Percentiles rank a stretch among this genome's conserved stretches.
These are phyloP conservation scores for Malacoctenus gilli DNA, from an alignment of 2,797 vertebrate species.

Conservation along the genomic window DNA sequence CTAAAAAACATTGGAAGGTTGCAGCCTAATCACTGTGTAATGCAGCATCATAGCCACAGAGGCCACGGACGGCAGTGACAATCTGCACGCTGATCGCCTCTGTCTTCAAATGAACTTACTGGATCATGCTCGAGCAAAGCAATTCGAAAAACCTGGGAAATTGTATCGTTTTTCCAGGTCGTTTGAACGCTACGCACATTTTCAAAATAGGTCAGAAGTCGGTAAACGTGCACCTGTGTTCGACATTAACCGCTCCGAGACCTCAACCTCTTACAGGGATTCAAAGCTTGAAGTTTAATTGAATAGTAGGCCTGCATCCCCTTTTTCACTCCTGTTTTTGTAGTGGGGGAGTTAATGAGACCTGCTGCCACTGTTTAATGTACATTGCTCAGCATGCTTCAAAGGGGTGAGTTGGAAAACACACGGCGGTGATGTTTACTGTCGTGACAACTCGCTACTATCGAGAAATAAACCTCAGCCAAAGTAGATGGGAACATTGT, in stretches of 20 bases:
- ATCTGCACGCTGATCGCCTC: slow-evolving; percentile 26
- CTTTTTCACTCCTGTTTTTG: background rate
- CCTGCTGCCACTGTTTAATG: too few species aligned
- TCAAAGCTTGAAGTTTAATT: slow-evolving; percentile 4
- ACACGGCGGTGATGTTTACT: too few species aligned
- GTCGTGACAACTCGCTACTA: too few species aligned
- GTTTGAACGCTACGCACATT: slow-evolving; percentile 37
- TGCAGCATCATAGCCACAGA: slow-evolving; percentile 37
- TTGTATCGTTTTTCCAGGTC: slow-evolving; percentile 35
- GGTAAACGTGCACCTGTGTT: slow-evolving; percentile 19
- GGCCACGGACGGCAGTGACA: slow-evolving; percentile 18
- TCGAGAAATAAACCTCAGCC: background rate
- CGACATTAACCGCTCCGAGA: background rate
- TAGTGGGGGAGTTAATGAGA: too few species aligned
- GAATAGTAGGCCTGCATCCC: background rate
- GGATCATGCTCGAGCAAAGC: slow-evolving; percentile 34
- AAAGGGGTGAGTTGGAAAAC: too few species aligned
- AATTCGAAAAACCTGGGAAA: slow-evolving; percentile 25
- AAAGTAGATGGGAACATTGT: background rate
- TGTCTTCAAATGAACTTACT: slow-evolving; percentile 27
- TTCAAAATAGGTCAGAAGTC: slow-evolving; percentile 47
- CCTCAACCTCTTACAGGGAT: background rate
- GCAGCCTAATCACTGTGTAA: slow-evolving; percentile 61
- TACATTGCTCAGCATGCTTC: too few species aligned
- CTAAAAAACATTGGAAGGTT: slow-evolving; percentile 55